Evolutionary conservation across 2,797 vertebrate species (phyloP), one percentile per base, ranked within the genome.

Genomic region (Holocentrus rufus): DNA sequence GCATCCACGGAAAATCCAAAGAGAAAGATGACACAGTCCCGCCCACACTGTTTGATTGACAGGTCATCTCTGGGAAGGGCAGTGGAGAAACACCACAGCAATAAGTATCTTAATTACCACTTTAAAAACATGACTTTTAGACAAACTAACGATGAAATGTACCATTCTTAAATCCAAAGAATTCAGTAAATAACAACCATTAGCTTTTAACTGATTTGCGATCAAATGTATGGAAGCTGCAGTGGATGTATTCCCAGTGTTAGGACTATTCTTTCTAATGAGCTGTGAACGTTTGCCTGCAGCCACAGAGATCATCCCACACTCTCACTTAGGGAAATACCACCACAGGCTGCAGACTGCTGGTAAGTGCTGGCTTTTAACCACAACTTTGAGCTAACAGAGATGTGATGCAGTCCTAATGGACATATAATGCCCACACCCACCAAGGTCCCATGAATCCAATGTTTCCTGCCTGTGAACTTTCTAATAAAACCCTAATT

Each of bases 341-440:
- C 68, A 47, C 62, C 61, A 67, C 69, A 52, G 46, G 55, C 76
- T 71, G 49, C 53, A 71, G 36, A 57, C 63, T 82, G 70, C 74
- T 81, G 69, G 20, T 82, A 85, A 89, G 83, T 89, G 82, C 76
- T 64, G 61, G 83, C 59, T 52, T 76, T 73, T 69, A 13, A 62
- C 84, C 63, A 1, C 77, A 76, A 69, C 52, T 65, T 14, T 66
- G 63, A 77, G 68, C 66, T 22, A 49, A 72, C 46, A 77, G 66
- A 34, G 62, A 68, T 36, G n/a, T 36, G 72, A 59, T 49, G 63
- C 42, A 49, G 63, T 62, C 70, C 70, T 89, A 89, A 89, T 89
- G 84, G 80, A 85, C 23, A 7, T 49, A 36, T 67, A 69, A 82
- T 77, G 69, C 81, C 79, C 70, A 46, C 61, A 54, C 27, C 79